phyloP scores from a whole-genome alignment of 2,113 vertebrate species.

The Isurus oxyrinchus region DNA sequence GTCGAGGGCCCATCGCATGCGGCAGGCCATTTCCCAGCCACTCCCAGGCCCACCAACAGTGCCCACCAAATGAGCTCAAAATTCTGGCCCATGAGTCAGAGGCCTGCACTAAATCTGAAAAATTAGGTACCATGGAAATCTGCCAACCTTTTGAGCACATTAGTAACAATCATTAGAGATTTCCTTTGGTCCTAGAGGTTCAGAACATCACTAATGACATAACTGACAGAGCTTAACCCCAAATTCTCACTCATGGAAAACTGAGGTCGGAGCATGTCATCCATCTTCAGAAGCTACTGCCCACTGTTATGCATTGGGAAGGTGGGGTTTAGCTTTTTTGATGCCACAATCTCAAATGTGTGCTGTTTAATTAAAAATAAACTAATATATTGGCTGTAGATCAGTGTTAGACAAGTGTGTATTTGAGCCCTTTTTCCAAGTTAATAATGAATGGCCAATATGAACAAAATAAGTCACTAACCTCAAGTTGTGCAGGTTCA shows the following conservation, averaged over 20 bases:
- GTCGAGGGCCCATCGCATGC: no score
- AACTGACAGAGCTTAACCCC: background rate
- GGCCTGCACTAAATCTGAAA: background rate
- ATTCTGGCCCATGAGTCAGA: no score
- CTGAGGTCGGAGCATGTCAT: no score
- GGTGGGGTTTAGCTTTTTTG: background rate
- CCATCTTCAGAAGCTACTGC: background rate
- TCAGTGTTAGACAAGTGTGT: background rate
- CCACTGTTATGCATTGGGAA: background rate
- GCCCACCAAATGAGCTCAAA: no score
- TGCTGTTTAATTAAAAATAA: background rate
- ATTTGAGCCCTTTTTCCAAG: background rate
- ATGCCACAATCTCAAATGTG: background rate
- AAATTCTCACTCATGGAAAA: background rate
- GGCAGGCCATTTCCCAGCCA: no score
- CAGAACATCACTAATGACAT: background rate
- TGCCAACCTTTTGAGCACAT: background rate
- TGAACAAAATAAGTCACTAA: background rate
- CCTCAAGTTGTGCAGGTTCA: background rate
- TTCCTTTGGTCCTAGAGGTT: background rate
- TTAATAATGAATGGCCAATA: background rate
- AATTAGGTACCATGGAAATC: background rate
- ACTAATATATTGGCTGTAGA: background rate
- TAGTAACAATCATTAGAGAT: background rate
- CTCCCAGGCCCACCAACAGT: no score